Base-by-base conservation (phyloP, 2,888 invertebrate species). In the Synergus gifuensis region DNA sequence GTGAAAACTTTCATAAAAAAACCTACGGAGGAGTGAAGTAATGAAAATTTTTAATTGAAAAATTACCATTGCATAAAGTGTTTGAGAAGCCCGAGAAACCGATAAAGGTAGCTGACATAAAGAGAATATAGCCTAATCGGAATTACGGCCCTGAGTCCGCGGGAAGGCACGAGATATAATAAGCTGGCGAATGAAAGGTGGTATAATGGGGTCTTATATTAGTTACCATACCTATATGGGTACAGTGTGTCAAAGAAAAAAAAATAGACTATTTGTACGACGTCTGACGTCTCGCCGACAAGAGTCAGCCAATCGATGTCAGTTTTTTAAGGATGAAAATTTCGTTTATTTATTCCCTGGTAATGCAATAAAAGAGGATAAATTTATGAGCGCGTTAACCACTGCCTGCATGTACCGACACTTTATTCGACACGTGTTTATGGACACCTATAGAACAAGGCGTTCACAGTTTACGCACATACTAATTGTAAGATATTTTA, bases 61-160 rank as follows among this genome's bases (percentile, higher is more conserved):
- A 54, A 54, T 54, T 54, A 54, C 54, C 54, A 54, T 54, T 54
- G 54, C 54, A 54, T 54, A n/a, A 49, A 49, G 54, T 54, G n/a
- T 54, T 54, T 54, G n/a, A 54, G n/a, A 54, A 54, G n/a, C 54
- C 54, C n/a, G 54, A 54, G n/a, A 54, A 54, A 54, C 28, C 28
- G 28, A 28, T 28, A 28, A 28, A 28, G 28, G 28, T 28, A 28
- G 28, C 28, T 28, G 28, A 28, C 28, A 28, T 28, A 28, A 28
- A 28, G 28, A 28, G 28, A 28, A 28, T 28, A 28, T 2, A 28
- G 28, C 28, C 28, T 28, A 28, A 28, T 28, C 28, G 2, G 28
- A 28, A 28, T 28, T 28, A 28, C 28, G 28, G 28, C 28, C 28
- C 28, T 28, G 28, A 28, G 28, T 28, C 54, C n/a, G 54, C 54